Evolutionary conservation across 2,888 invertebrate species (phyloP).

Genomic region (Erebia aethiops): DNA sequence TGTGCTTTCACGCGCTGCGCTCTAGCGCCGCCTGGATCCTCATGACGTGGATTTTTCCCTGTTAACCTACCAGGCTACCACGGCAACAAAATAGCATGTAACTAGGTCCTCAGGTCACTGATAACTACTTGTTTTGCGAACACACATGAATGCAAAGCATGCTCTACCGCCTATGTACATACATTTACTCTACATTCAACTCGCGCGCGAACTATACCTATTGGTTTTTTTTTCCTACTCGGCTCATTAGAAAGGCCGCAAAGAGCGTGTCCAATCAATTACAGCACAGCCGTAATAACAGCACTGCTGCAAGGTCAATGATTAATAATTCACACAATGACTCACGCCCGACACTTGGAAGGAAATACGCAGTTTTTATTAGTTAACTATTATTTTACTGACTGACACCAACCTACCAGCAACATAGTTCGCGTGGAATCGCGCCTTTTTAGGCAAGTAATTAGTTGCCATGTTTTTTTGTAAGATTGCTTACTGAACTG

Average conservation of each 20-base stretch:
- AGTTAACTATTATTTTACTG: neutral
- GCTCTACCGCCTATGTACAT: neutral
- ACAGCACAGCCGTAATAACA: slow-evolving; percentile 24
- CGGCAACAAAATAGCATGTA: too few relatives aligned
- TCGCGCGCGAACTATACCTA: too few relatives aligned
- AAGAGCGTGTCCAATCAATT: slow-evolving; percentile 27
- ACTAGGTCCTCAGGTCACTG: neutral
- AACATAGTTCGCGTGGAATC: too few relatives aligned
- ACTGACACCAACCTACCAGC: neutral
- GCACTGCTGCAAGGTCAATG: slow-evolving; percentile 29
- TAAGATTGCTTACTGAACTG: too few relatives aligned
- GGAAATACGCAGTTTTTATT: slow-evolving; percentile 21
- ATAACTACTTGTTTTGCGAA: neutral
- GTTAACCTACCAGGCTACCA: too few relatives aligned
- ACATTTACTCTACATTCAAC: too few relatives aligned
- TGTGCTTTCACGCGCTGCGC: too few relatives aligned
- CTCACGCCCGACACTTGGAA: slow-evolving; percentile 22
- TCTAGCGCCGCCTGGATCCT: too few relatives aligned
- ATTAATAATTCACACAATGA: slow-evolving; percentile 29
- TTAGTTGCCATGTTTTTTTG: too few relatives aligned
- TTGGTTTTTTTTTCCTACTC: neutral
- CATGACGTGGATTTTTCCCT: too few relatives aligned
- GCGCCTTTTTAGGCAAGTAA: too few relatives aligned
- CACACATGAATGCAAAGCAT: neutral
- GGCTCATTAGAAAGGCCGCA: slow-evolving; percentile 22